Percentiles rank a stretch among this genome's conserved stretches.
phyloP scores from a whole-genome alignment of 2,888 invertebrate genomes.

The Rhopalosiphum nymphaeae region DNA sequence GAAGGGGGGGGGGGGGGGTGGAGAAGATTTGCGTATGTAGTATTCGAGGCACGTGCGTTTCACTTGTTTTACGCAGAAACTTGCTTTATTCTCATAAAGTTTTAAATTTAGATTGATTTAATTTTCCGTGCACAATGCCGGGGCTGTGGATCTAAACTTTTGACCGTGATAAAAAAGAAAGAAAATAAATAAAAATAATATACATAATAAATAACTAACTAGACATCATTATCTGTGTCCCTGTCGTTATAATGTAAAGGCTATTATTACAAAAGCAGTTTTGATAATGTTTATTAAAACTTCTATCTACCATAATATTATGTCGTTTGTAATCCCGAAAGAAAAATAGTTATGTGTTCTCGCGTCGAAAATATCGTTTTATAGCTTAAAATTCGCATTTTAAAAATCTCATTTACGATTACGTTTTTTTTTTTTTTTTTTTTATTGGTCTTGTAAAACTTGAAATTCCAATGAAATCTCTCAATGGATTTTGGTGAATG shows the following conservation, averaged over 20 bases:
- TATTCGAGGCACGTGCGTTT: constrained; percentile 58
- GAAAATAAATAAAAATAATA: constrained; percentile 4
- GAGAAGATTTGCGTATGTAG: background rate
- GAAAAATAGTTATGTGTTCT: background rate
- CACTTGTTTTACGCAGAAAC: constrained; percentile 53
- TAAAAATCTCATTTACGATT: constrained; percentile 19
- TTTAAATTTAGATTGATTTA: constrained; percentile 57
- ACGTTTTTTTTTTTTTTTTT: background rate
- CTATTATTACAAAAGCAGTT: constrained; percentile 20
- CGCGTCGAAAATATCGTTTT: background rate
- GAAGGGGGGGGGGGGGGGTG: background rate
- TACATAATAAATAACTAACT: constrained; percentile 14
- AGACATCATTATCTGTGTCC: background rate
- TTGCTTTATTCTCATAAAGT: constrained; percentile 47
- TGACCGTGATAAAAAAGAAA: constrained; percentile 2
- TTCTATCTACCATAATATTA: background rate
- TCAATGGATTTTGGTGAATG: background rate
- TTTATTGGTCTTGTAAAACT: constrained; percentile 4
- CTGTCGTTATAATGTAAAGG: background rate
- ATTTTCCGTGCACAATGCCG: background rate
- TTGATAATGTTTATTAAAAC: constrained; percentile 23
- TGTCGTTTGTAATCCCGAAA: background rate
- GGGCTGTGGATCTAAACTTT: constrained; percentile 5
- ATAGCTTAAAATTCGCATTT: background rate
- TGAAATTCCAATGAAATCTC: background rate